These are phyloP conservation scores for Aromia moschata DNA, from an alignment of 2,888 invertebrate species.

Conservation along the genomic window DNA sequence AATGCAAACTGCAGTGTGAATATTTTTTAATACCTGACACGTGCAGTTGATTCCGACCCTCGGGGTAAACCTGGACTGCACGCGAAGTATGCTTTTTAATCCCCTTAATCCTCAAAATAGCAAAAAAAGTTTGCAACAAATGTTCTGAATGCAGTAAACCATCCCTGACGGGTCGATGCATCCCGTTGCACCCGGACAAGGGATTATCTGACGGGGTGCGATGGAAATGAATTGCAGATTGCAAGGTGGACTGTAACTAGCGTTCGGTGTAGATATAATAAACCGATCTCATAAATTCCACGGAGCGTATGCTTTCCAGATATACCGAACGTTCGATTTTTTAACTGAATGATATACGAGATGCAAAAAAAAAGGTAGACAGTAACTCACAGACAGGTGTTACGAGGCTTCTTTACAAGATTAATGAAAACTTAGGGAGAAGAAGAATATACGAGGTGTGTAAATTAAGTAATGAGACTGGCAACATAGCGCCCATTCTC, in stretches of 20 bases:
- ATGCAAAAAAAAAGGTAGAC: not conserved
- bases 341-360: not conserved
- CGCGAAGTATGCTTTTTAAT: not conserved
- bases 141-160: not conserved
- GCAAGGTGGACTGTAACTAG: not conserved
- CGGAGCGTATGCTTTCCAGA: not conserved
- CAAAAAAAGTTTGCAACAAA: not conserved
- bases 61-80: not conserved
- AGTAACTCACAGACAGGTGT: not conserved
- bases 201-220: constrained; percentile 3
- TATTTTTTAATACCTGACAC: too few relatives aligned
- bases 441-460: too few relatives aligned
- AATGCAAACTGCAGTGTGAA: too few relatives aligned
- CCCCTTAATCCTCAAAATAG: not conserved
- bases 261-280: constrained; percentile 3
- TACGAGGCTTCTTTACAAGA: not conserved
- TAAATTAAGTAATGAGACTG: too few relatives aligned
- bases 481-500: too few relatives aligned
- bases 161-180: not conserved
- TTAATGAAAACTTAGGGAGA: not conserved
- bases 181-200: not conserved
- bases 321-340: not conserved
- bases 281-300: constrained; percentile 3
- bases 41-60: not conserved
- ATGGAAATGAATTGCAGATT: constrained; percentile 10